Evolutionary conservation across 2,797 vertebrate species (phyloP).

Genomic region (Lophotriccus pileatus): DNA sequence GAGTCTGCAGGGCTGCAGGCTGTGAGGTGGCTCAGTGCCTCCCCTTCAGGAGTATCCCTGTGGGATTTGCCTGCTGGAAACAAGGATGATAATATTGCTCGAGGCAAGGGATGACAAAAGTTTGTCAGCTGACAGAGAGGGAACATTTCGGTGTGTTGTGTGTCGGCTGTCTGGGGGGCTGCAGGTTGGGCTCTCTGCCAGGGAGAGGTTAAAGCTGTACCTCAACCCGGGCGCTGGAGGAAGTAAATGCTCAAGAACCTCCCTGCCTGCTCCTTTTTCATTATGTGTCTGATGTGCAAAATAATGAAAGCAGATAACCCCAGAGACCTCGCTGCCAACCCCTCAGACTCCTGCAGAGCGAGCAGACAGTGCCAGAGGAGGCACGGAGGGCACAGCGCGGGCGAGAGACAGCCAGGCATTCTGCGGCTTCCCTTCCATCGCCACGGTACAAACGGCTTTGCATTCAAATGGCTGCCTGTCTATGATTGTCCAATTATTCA

Average conservation of each 20-base stretch:
- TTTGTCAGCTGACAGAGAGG: neutral
- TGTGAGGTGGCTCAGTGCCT: neutral
- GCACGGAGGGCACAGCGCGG: neutral
- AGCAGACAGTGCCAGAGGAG: neutral
- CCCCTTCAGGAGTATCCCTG: rapidly evolving
- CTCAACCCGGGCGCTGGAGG: neutral
- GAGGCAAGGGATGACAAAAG: neutral
- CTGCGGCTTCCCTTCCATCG: constrained; percentile 25
- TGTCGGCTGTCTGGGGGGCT: neutral
- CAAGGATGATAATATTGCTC: neutral
- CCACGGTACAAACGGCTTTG: constrained; percentile 62
- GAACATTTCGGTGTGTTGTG: rapidly evolving
- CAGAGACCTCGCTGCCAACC: neutral
- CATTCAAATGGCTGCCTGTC: constrained; percentile 73
- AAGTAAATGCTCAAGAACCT: neutral
- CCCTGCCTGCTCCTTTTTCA: neutral
- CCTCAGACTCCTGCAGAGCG: neutral
- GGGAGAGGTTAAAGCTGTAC: neutral
- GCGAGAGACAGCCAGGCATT: neutral
- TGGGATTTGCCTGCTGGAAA: neutral
- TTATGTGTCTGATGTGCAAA: constrained; percentile 1
- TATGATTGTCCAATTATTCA: constrained; percentile 82
- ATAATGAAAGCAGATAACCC: constrained; percentile 31
- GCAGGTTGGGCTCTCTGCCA: neutral
- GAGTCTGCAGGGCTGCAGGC: neutral